A percentile compares a stretch with the other conserved stretches of the same genome.
phyloP scores from a whole-genome alignment of 2,113 vertebrate species.

The Spea multiplicata region DNA sequence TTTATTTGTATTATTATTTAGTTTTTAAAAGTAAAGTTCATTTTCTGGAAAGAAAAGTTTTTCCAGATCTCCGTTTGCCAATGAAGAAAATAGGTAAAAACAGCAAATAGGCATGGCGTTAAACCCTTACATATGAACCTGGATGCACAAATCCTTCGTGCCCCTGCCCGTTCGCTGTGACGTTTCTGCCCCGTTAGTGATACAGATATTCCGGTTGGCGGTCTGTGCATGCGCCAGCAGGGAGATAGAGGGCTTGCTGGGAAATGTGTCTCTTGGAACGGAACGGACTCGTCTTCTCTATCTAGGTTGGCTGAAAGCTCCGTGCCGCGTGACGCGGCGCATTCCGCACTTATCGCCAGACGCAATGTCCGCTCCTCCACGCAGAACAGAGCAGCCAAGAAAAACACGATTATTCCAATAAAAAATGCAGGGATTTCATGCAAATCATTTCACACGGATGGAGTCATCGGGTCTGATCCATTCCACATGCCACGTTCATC shows the following conservation, averaged over 20 bases:
- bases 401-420: conserved; percentile 3
- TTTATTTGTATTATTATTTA: too few species aligned
- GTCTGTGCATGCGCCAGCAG: too few species aligned
- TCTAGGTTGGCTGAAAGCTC: not conserved
- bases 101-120: too few species aligned
- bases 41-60: too few species aligned
- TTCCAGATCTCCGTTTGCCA: too few species aligned
- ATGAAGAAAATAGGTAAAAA: too few species aligned
- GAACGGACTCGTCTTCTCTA: not conserved
- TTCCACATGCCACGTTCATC: not conserved
- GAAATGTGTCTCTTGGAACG: not conserved
- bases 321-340: not conserved
- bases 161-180: too few species aligned
- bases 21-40: too few species aligned
- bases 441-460: not conserved
- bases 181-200: too few species aligned
- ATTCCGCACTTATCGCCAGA: conserved; percentile 19
- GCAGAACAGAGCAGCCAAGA: not conserved
- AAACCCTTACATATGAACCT: too few species aligned
- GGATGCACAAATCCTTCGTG: too few species aligned
- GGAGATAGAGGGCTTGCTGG: not conserved
- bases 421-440: not conserved
- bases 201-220: too few species aligned
- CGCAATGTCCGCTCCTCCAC: conserved; percentile 3
- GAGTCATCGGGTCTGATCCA: not conserved